Conservation (phyloP, 2,888 invertebrate genomes). For the Hecatera dysodea region DNA sequence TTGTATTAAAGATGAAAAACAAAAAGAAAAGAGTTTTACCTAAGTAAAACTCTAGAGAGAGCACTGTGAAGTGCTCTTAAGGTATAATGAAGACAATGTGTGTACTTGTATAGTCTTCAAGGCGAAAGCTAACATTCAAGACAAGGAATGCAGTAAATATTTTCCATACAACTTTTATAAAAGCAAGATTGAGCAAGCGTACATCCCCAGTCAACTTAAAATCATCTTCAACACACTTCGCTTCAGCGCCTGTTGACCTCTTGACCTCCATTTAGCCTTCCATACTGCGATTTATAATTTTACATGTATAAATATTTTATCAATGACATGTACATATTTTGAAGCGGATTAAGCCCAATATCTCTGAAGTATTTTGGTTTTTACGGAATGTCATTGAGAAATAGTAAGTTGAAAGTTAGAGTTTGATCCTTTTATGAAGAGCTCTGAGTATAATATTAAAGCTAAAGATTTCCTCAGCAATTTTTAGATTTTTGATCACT, state of each 20-base stretch:
- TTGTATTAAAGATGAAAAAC: neutral
- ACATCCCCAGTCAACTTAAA: slow-evolving; percentile 25
- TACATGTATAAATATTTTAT: slow-evolving; percentile 38
- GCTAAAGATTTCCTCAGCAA: neutral
- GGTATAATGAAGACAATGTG: no score
- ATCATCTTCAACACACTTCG: slow-evolving; percentile 29
- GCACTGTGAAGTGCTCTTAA: no score
- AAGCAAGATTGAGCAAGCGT: slow-evolving; percentile 18
- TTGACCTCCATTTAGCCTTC: slow-evolving; percentile 45
- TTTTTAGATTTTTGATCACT: neutral
- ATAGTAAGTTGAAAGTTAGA: neutral
- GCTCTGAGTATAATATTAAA: neutral
- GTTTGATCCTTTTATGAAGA: neutral
- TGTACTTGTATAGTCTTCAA: neutral
- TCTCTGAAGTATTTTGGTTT: slow-evolving; percentile 8
- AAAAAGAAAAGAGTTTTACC: neutral
- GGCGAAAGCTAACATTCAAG: neutral
- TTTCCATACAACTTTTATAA: neutral
- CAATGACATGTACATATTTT: slow-evolving; percentile 50
- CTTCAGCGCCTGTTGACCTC: slow-evolving; percentile 27
- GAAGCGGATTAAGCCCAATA: slow-evolving; percentile 31
- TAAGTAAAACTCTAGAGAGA: no score
- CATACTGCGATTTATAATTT: slow-evolving; percentile 32
- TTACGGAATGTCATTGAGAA: slow-evolving; percentile 7
- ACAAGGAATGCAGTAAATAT: neutral